Evolutionary conservation across 2,113 vertebrate genomes (phyloP).

Genomic region (Microcebus murinus): DNA sequence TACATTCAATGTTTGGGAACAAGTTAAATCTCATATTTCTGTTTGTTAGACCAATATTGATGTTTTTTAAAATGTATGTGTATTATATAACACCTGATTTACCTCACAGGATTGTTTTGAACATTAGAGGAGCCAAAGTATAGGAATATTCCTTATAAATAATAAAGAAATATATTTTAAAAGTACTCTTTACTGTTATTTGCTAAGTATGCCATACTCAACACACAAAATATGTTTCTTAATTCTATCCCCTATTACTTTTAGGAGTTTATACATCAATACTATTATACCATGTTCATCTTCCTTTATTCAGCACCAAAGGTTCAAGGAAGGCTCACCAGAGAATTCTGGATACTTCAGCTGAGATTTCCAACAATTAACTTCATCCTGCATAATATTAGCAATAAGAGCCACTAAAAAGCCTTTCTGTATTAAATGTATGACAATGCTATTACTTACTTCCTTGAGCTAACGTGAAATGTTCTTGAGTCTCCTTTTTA

Average conservation of each 20-base stretch:
- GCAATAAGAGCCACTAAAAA: not conserved
- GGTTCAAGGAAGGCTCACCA: not conserved
- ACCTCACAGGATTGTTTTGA: not conserved
- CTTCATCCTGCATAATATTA: not conserved
- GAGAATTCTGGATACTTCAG: not conserved
- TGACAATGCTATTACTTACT: not conserved
- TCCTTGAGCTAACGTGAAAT: not conserved
- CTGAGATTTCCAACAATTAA: not conserved
- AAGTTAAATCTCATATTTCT: constrained; percentile 22
- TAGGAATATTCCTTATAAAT: not conserved
- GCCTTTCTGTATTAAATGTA: constrained; percentile 16
- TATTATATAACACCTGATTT: not conserved
- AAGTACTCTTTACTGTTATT: constrained; percentile 1
- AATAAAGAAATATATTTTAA: constrained; percentile 6
- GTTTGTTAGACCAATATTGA: not conserved
- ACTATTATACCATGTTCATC: not conserved
- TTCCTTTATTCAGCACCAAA: constrained; percentile 16
- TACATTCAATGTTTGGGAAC: not conserved
- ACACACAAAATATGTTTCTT: not conserved
- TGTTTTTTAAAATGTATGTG: not conserved
- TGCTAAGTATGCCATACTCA: constrained; percentile 34
- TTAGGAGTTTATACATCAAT: not conserved
- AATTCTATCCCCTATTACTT: not conserved
- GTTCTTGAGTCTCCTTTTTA: not conserved
- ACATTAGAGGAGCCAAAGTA: not conserved